These are phyloP conservation scores for Chionoecetes opilio DNA, from an alignment of 1,140 invertebrate species.

Conservation along the genomic window DNA sequence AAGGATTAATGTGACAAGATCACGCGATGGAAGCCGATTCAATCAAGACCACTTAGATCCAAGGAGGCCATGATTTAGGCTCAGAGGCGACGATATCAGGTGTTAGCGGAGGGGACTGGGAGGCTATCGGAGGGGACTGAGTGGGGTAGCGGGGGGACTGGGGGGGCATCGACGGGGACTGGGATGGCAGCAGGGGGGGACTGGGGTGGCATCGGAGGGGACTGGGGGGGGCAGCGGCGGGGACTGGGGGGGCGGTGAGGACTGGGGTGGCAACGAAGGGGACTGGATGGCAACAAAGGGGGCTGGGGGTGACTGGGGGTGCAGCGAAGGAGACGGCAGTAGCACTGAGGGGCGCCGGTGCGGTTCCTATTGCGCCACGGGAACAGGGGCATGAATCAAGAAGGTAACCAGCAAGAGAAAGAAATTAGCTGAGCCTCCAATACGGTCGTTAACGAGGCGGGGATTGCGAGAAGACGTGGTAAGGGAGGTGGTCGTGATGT, in stretches of 20 bases:
- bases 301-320: no score
- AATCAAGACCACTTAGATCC: background rate
- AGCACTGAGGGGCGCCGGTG: no score
- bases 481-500: background rate
- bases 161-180: no score
- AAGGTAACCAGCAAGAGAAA: background rate
- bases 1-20: conserved; percentile 15
- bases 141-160: no score
- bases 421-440: background rate
- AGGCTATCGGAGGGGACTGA: no score
- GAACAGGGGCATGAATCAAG: background rate
- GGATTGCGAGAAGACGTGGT: background rate
- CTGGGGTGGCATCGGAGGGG: no score
- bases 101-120: background rate
- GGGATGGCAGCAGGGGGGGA: no score
- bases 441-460: background rate
- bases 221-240: no score
- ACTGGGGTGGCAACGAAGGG: no score
- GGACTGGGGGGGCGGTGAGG: no score
- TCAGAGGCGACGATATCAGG: background rate
- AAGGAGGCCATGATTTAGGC: background rate
- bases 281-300: no score
- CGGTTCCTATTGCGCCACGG: background rate
- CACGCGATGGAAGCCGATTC: background rate
- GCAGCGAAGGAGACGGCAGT: background rate